Base-by-base conservation (phyloP, 1,140 invertebrate species). In the Portunus trituberculatus region DNA sequence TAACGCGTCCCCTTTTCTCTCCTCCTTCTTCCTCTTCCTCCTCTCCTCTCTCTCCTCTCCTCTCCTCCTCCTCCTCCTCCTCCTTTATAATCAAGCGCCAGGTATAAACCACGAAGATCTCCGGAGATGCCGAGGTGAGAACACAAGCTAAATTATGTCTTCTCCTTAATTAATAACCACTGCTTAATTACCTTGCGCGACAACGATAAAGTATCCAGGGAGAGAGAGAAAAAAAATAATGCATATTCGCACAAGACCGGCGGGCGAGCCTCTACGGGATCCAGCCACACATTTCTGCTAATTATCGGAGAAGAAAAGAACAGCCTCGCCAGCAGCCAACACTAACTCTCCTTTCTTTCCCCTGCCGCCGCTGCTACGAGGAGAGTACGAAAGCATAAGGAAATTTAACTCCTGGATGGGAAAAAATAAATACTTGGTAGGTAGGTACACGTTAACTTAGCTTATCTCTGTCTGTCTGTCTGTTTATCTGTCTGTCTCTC, bases 111-210 rank as follows among this genome's bases (percentile, higher is more conserved):
- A 76, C 25, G 67, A 76, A 76, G 67, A 76, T 76, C 67, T 76
- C 67, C 67, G 20, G 67, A 76, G 67, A 76, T 76, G 67, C 67
- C 67, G 25, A 25, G 67, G 20, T 25, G n/a, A n/a, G 67, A 76
- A 25, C 67, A n/a, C 20, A 76, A 12, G 67, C 67, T 76, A 76
- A 76, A 76, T 76, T 76, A 76, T 76, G 20, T 76, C 25, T 76
- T 76, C 67, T 25, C 67, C 67, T 76, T 76, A 76, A 76, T 76
- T 76, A 76, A 76, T n/a, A 76, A 76, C 67, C 67, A n/a, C n/a
- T 76, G 67, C 67, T 76, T 76, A 76, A 76, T 76, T 76, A 76
- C 67, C n/a, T 76, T 25, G 12, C 67, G 20, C 67, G 67, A 76
- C 67, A 76, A 76, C 67, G 67, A 76, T 76, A 76, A 76, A 76